Conservation (phyloP, 1,140 invertebrate genomes). For the Drosophila oshimai region DNA sequence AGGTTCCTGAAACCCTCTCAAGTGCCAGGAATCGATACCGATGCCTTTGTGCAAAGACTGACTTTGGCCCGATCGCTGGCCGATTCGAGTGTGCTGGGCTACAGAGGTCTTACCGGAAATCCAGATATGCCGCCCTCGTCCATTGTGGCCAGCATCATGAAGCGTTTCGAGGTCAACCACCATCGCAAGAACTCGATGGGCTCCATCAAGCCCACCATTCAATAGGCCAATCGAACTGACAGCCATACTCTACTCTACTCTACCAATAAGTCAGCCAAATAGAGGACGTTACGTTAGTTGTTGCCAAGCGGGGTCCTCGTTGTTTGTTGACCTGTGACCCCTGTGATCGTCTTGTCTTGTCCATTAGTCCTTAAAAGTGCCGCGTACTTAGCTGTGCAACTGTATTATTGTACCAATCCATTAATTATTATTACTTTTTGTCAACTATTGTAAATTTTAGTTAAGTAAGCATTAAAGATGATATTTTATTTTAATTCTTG, state of each 20-base stretch:
- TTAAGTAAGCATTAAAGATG: constrained; percentile 42
- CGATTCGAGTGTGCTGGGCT: constrained; percentile 86
- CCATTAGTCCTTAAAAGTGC: constrained; percentile 66
- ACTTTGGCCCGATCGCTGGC: constrained; percentile 85
- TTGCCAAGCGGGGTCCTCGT: constrained; percentile 16
- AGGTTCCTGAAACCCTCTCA: constrained; percentile 86
- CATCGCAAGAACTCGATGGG: constrained; percentile 78
- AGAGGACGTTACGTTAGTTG: constrained; percentile 9
- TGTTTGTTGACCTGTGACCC: constrained; percentile 3
- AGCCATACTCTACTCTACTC: too few relatives aligned
- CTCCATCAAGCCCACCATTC: constrained; percentile 64
- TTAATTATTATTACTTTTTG: constrained; percentile 3
- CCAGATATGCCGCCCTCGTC: constrained; percentile 76
- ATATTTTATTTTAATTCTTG: constrained; percentile 1
- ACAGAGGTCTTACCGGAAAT: constrained; percentile 85
- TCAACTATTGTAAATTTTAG: constrained; percentile 16
- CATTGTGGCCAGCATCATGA: constrained; percentile 81
- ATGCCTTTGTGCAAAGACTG: constrained; percentile 85
- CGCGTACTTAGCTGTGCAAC: constrained; percentile 64
- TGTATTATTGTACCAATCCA: constrained; percentile 38
- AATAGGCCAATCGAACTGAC: too few relatives aligned
- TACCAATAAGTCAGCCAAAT: constrained; percentile 28
- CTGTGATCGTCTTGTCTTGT: constrained; percentile 69
- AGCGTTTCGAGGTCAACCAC: constrained; percentile 80
- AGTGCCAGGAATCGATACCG: constrained; percentile 85